Evolutionary conservation across 64 coral and sea anemone genomes (phyloP), one percentile per base, ranked within the genome.

Genomic region (Montipora sp.): DNA sequence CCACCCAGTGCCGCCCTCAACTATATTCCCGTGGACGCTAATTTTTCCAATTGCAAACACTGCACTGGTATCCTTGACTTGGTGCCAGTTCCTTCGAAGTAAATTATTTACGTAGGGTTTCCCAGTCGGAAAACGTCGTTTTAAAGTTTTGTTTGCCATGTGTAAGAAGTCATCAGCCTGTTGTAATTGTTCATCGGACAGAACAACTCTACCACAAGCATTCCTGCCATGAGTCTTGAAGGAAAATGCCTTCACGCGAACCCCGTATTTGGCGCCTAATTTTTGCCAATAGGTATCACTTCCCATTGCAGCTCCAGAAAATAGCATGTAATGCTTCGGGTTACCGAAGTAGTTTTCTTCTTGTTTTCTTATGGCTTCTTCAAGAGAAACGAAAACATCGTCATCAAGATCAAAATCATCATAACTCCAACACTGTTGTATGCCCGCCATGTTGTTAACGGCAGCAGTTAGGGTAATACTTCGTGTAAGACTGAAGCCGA

Each of bases 1-100:
- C 92, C 92, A 94, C 16, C 92, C 92, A 12, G 92, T 94, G 12
- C 87, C 92, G 22, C 92, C 92, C 75, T 89, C 87, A 45, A 94
- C 77, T 65, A 13, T 83, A 45, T 14, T 84, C 66, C 67, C 50
- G 49, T 78, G 73, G 12, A 77, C 68, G 48, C 57, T 89, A 10
- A 94, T 14, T 83, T 47, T 89, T n/a, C 78, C 79, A 27, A 94
- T 14, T 68, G 92, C 87, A 89, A 94, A 94, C 46, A 94, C 92
- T 6, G 77, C 80, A 11, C 82, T 75, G 47, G 92, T 89, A 12
- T 94, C 92, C 27, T 83, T 83, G 3, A 94, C 79, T 89, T 94
- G 92, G 79, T 89, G 76, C 92, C 92, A 94, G 15, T 94, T 94
- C 48, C 92, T 68, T 45, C 92, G 87, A 59, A 94, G 82, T 36